These are phyloP conservation scores for Marmota flaviventris DNA, from an alignment of 2,113 vertebrate genomes.

Conservation along the genomic window DNA sequence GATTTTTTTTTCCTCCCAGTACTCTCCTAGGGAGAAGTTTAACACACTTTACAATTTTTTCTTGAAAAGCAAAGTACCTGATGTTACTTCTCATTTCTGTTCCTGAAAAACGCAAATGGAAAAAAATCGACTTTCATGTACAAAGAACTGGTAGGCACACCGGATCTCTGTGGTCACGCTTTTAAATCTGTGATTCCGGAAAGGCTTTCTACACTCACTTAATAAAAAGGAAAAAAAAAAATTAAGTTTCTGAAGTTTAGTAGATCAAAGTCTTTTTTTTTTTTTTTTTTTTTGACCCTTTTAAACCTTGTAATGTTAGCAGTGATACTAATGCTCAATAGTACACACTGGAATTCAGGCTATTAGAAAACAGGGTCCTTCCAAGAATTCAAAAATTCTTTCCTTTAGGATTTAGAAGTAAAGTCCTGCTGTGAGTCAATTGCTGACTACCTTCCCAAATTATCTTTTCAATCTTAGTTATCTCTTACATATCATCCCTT, in stretches of 20 bases:
- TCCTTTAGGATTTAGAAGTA: constrained; percentile 54
- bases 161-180: background rate
- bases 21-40: background rate
- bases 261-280: constrained; percentile 58
- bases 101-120: constrained; percentile 2
- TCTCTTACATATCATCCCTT: constrained; percentile 26
- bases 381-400: constrained; percentile 31
- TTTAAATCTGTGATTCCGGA: constrained; percentile 5
- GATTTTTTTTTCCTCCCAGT: background rate
- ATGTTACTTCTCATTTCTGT: constrained; percentile 65
- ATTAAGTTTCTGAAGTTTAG: constrained; percentile 42
- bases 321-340: constrained; percentile 13
- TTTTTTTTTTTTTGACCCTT: background rate
- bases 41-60: constrained; percentile 46
- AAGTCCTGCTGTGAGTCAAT: constrained; percentile 31
- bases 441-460: constrained; percentile 30
- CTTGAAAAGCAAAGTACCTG: constrained; percentile 58
- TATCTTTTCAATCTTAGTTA: constrained; percentile 31
- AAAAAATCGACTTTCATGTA: constrained; percentile 58
- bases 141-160: constrained; percentile 15
- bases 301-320: constrained; percentile 50
- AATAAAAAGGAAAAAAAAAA: background rate
- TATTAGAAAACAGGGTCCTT: constrained; percentile 13
- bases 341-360: background rate
- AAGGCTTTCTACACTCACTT: constrained; percentile 9